A percentile compares a stretch with the other conserved stretches of the same genome.
Evolutionary conservation across 2,113 vertebrate genomes (phyloP).

Genomic region (Dermatemys mawii): DNA sequence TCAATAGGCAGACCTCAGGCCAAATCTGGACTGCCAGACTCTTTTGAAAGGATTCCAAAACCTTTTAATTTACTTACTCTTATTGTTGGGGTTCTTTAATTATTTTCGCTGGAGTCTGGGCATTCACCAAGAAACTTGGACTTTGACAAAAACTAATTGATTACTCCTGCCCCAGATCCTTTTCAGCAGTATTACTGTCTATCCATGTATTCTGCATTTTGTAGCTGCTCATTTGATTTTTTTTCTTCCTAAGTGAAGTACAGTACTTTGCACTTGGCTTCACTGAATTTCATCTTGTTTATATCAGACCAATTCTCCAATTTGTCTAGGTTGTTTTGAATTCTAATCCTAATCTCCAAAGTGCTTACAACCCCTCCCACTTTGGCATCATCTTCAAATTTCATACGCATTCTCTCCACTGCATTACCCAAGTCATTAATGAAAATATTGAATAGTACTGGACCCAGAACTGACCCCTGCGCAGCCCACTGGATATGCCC

Average conservation of each 20-base stretch:
- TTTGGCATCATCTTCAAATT: background rate
- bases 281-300: background rate
- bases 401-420: background rate
- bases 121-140: no score
- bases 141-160: no score
- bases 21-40: no score
- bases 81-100: no score
- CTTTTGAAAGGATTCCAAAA: no score
- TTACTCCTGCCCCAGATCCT: background rate
- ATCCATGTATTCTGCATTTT: background rate
- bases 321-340: background rate
- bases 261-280: background rate
- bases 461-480: background rate
- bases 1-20: no score
- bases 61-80: no score
- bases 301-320: background rate
- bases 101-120: no score
- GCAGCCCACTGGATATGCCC: background rate
- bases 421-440: background rate
- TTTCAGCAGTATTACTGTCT: background rate
- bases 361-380: background rate
- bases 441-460: background rate
- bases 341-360: background rate
- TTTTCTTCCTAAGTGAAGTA: background rate
- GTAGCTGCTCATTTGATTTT: background rate